Evolutionary conservation across 2,797 vertebrate species (phyloP).

Genomic region (Bradypus variegatus): DNA sequence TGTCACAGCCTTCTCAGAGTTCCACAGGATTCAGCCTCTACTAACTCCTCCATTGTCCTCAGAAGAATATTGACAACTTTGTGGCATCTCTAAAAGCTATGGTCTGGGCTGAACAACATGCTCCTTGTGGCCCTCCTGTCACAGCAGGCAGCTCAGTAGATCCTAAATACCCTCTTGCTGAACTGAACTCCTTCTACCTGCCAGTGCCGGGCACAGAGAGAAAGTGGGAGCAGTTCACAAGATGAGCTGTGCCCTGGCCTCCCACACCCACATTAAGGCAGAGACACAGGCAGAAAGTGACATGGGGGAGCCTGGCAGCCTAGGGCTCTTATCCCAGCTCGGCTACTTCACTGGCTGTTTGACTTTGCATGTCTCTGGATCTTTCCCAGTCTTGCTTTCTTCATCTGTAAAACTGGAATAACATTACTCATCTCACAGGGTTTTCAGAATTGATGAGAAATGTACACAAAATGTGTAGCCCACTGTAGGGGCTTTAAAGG

Average conservation of each 20-base stretch:
- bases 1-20: background rate
- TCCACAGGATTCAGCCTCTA: background rate
- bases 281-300: background rate
- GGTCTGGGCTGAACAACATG: background rate
- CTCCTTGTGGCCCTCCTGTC: background rate
- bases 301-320: rapidly evolving
- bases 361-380: background rate
- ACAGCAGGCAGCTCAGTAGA: background rate
- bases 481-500: background rate
- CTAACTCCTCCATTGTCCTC: background rate
- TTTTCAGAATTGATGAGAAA: background rate
- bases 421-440: background rate
- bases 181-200: background rate
- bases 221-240: background rate
- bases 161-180: background rate
- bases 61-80: background rate
- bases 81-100: background rate
- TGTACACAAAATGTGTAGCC: background rate
- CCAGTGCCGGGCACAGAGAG: background rate
- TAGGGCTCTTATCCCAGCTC: rapidly evolving
- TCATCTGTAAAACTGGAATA: background rate
- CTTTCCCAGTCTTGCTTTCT: background rate
- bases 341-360: background rate
- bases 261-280: background rate
- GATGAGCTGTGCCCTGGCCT: background rate